Conservation (phyloP, 2,113 vertebrate species). For the Melanerpes formicivorus region DNA sequence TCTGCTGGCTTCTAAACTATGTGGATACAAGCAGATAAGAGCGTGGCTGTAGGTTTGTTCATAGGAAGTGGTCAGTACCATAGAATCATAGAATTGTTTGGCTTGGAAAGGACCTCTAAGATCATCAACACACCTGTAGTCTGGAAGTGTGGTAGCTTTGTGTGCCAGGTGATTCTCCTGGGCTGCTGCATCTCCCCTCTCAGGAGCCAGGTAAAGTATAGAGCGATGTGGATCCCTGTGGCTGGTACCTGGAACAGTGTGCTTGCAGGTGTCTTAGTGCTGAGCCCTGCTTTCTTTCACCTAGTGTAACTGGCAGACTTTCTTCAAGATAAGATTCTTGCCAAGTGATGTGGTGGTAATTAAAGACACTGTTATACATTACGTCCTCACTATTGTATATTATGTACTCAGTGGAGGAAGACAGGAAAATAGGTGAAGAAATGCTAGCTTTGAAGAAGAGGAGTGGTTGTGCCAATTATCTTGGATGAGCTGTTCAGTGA, state of each 20-base stretch:
- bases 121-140: no score
- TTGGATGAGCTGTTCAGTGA: constrained; percentile 15
- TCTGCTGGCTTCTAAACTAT: not conserved
- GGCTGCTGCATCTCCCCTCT: not conserved
- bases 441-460: constrained; percentile 37
- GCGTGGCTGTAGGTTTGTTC: not conserved
- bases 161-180: not conserved
- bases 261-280: not conserved
- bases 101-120: no score
- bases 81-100: no score
- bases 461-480: constrained; percentile 42
- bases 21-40: not conserved
- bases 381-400: not conserved
- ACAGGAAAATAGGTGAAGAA: constrained; percentile 22
- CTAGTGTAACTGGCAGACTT: not conserved
- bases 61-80: not conserved
- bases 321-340: not conserved
- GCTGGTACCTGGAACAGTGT: not conserved
- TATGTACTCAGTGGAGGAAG: not conserved
- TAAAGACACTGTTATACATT: not conserved
- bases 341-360: not conserved
- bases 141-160: not conserved
- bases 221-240: accelerated
- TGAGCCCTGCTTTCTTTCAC: accelerated
- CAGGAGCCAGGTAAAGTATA: not conserved